Percentiles rank a stretch among this genome's conserved stretches.
Conservation (phyloP, 2,888 invertebrate genomes). For the Phortica magna region DNA sequence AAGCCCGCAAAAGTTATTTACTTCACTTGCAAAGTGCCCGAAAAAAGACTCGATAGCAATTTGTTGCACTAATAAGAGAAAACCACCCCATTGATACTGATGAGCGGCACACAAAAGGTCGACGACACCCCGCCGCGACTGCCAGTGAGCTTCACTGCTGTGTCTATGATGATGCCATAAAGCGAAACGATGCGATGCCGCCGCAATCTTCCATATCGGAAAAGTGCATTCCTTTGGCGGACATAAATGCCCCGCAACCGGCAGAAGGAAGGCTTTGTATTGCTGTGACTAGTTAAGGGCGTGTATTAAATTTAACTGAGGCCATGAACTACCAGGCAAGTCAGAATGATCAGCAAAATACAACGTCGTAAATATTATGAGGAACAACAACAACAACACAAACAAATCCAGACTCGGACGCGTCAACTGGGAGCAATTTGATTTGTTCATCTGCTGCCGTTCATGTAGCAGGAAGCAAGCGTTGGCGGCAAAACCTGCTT, state of each 20-base stretch:
- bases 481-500: background rate
- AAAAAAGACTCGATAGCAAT: conserved; percentile 1
- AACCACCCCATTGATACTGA: background rate
- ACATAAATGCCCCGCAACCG: too few relatives aligned
- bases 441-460: background rate
- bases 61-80: background rate
- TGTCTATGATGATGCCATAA: too few relatives aligned
- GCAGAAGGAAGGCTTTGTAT: too few relatives aligned
- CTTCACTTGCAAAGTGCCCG: background rate
- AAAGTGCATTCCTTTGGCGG: background rate
- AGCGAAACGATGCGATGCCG: too few relatives aligned
- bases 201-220: background rate
- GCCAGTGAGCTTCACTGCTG: too few relatives aligned
- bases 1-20: conserved; percentile 3
- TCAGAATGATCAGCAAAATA: conserved; percentile 18
- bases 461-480: too few relatives aligned
- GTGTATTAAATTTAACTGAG: background rate
- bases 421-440: conserved; percentile 1
- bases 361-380: conserved; percentile 26
- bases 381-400: background rate
- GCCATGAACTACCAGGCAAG: conserved; percentile 6
- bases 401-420: background rate
- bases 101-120: background rate
- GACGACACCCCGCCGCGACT: background rate
- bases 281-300: too few relatives aligned